Evolutionary conservation across 2,797 vertebrate species (phyloP), one percentile per base, ranked within the genome.

Genomic region (Enteromius unitaeniatus): DNA sequence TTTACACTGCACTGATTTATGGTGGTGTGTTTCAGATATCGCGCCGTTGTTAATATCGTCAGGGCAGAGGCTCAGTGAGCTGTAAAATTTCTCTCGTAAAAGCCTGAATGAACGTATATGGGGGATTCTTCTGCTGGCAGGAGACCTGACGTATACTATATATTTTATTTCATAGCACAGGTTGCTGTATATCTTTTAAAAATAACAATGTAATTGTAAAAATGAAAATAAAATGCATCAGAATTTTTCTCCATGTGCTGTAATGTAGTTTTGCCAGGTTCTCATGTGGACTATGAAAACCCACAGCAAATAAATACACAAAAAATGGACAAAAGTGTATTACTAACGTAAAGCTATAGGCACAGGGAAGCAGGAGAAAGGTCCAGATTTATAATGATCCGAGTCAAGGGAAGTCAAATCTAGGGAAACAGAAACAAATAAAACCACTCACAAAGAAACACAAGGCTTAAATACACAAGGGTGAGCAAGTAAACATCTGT

Each of bases 21-120:
- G 80, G 69, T 58, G 79, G 47, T 68, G 79, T 80, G 78, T 68
- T 74, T 31, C 49, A 84, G 85, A 86, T 85, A 23, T 81, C 37
- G 45, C 80, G 76, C 80, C 26, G 86, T 86, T 89, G 82, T 91
- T 88, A 58, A 86, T 88, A 84, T 62, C 55, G 84, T 79, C 86
- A 78, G 76, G 17, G 78, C 69, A 68, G 42, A 23, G 83, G 79
- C 81, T 88, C 85, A 86, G 76, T 85, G 28, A 23, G 76, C 84
- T 49, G 69, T 86, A 82, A 86, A 90, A 89, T 88, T n/a, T 81
- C 78, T 84, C 70, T 80, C 55, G 82, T 86, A 82, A 90, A 92
- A 77, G 42, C 21, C 78, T 60, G n/a, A 19, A 75, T 83, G 79
- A 88, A 81, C 21, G 23, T 82, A 70, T 73, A 81, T 55, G 81